Percentiles rank a stretch among this genome's conserved stretches.
phyloP scores from a whole-genome alignment of 2,113 vertebrate species.

The Cyprinodon tularosa region DNA sequence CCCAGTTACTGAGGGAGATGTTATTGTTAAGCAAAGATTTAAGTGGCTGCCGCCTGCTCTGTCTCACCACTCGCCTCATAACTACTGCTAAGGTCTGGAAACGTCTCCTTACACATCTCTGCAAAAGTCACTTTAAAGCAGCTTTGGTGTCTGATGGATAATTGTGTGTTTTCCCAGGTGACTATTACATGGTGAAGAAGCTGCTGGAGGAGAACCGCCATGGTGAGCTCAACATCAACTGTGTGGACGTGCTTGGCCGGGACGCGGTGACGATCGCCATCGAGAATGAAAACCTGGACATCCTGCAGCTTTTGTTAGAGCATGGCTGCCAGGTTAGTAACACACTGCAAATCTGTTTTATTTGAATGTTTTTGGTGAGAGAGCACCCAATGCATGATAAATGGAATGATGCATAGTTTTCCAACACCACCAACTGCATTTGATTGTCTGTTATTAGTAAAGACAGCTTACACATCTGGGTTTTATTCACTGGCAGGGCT shows the following conservation, averaged over 20 bases:
- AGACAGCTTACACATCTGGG: no score
- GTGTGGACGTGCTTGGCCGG: conserved; percentile 94
- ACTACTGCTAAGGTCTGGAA: conserved; percentile 4
- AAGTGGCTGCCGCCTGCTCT: conserved; percentile 24
- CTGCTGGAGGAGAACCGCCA: conserved; percentile 92
- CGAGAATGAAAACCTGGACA: conserved; percentile 97
- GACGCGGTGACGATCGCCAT: conserved; percentile 96
- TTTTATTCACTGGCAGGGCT: no score
- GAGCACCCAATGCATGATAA: not conserved
- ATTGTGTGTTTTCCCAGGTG: conserved; percentile 79
- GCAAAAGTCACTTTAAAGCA: not conserved
- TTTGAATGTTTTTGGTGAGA: not conserved
- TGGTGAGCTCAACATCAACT: conserved; percentile 97
- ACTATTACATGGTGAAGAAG: conserved; percentile 99
- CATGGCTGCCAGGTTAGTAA: conserved; percentile 93
- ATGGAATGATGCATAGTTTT: no score
- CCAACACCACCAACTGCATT: no score
- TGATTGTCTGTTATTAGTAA: no score
- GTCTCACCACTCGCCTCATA: not conserved
- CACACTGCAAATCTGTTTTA: no score
- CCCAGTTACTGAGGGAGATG: conserved; percentile 56
- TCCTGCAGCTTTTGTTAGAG: conserved; percentile 94
- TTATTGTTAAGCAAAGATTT: conserved; percentile 63
- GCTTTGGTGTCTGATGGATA: not conserved
- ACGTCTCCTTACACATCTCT: not conserved